These are phyloP conservation scores for Sarcophaga rosellei DNA, from an alignment of 2,888 invertebrate genomes.

Conservation along the genomic window DNA sequence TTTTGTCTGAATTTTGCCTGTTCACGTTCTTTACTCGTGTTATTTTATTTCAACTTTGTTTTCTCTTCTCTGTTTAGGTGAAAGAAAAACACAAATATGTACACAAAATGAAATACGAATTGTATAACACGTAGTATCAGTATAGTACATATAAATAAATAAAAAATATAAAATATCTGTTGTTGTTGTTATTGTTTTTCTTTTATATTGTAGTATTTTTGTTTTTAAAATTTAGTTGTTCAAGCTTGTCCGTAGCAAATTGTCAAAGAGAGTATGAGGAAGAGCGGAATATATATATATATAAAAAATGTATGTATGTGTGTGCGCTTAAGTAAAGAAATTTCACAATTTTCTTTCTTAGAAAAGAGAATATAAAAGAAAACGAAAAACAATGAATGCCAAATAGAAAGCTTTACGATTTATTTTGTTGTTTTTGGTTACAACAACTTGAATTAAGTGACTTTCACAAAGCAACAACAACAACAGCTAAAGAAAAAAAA, in stretches of 20 bases:
- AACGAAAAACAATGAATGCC: slow-evolving; percentile 4
- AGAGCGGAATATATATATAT: not conserved
- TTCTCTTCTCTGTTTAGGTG: not conserved
- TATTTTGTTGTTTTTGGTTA: not conserved
- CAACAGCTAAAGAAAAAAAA: not conserved
- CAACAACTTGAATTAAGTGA: slow-evolving; percentile 12
- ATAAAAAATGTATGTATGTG: too few species aligned
- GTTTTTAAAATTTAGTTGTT: slow-evolving; percentile 1
- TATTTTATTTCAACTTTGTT: slow-evolving; percentile 45
- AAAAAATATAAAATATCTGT: slow-evolving; percentile 6
- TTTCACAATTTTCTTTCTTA: slow-evolving; percentile 37
- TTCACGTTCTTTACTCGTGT: slow-evolving; percentile 64
- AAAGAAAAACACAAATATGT: slow-evolving; percentile 46
- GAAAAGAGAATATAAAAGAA: slow-evolving; percentile 18
- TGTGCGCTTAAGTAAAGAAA: not conserved
- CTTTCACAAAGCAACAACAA: slow-evolving; percentile 14
- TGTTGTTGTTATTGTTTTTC: not conserved
- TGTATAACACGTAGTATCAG: slow-evolving; percentile 39
- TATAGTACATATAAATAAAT: slow-evolving; percentile 16
- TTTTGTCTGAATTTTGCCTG: slow-evolving; percentile 51
- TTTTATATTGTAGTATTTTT: not conserved
- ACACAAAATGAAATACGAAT: slow-evolving; percentile 30
- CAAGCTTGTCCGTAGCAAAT: slow-evolving; percentile 10
- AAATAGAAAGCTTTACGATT: slow-evolving; percentile 27
- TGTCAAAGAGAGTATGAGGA: not conserved